Conservation (phyloP, 2,797 vertebrate genomes). For the Calcarius lapponicus region DNA sequence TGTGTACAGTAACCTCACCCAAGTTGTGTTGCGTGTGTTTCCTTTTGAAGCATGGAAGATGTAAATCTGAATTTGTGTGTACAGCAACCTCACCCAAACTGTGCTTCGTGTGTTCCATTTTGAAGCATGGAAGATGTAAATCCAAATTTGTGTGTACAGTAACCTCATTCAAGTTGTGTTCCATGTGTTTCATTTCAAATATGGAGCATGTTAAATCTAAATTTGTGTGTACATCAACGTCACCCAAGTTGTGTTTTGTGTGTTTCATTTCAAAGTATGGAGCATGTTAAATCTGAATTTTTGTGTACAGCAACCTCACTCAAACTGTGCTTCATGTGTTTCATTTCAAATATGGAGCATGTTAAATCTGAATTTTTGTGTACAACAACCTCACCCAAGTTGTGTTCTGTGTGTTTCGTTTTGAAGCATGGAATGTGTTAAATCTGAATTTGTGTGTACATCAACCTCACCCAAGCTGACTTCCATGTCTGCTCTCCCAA, state of each 20-base stretch:
- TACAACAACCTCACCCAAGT: accelerated
- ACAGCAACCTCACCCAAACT: too few species aligned
- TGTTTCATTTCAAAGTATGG: too few species aligned
- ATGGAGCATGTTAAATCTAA: accelerated
- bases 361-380: background rate
- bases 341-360: background rate
- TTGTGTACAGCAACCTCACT: too few species aligned
- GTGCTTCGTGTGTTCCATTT: too few species aligned
- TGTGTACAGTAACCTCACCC: accelerated
- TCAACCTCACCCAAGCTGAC: accelerated
- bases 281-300: too few species aligned
- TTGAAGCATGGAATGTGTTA: too few species aligned
- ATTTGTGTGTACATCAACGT: background rate
- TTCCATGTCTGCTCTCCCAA: background rate
- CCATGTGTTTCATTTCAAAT: background rate
- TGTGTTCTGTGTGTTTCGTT: background rate
- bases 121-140: background rate
- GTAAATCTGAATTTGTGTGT: too few species aligned
- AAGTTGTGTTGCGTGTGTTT: accelerated
- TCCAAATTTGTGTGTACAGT: background rate
- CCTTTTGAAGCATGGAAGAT: too few species aligned
- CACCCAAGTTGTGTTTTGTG: accelerated
- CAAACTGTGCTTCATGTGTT: too few species aligned
- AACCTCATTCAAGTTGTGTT: background rate
- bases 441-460: too few species aligned